Base-by-base conservation (phyloP, 2,797 vertebrate genomes). In the Siniperca scherzeri region DNA sequence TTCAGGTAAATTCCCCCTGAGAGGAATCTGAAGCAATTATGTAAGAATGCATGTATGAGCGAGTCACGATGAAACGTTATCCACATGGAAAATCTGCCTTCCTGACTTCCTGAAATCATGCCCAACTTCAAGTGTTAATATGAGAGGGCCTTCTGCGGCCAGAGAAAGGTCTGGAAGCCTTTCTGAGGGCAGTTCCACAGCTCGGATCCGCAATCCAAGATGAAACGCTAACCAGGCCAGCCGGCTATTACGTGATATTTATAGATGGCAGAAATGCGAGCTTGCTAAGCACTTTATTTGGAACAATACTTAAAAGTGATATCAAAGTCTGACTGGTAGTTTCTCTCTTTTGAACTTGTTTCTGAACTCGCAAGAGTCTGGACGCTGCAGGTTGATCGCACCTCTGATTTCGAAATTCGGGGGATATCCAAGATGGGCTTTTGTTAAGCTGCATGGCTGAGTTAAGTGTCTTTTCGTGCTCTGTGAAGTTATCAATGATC, bases 141-240 rank as follows among this genome's bases (percentile, higher is more conserved):
- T 79, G 90, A 93, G 91, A 93, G 77, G 84, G 7, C 7, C 55
- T 0, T 5, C 9, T 12, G 80, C 57, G 52, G 78, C 88, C 85
- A 78, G 22, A 84, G 88, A 90, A 83, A 74, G 66, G 46, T 83
- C 88, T 84, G 80, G 91, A 93, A 77, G 77, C 36, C 36, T 78
- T 70, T 84, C 77, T 86, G 60, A 72, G 61, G 61, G 16, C 74
- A 67, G 78, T 53, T 69, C 71, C 78, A 53, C 42, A 1, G 46
- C 65, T 83, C 48, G 9, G 44, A 57, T 16, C 40, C 53, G 80
- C 79, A 74, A 42, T 86, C 85, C 84, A 87, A 90, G 77, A 87
- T 89, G 93, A 90, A 90, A 90, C n/a, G 72, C 71, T 81, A 82
- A 90, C 89, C 83, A 70, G 62, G 68, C 71, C 74, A 50, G 74